Conservation (phyloP, 2,113 vertebrate species). For the Gymnocephalus cernua region DNA sequence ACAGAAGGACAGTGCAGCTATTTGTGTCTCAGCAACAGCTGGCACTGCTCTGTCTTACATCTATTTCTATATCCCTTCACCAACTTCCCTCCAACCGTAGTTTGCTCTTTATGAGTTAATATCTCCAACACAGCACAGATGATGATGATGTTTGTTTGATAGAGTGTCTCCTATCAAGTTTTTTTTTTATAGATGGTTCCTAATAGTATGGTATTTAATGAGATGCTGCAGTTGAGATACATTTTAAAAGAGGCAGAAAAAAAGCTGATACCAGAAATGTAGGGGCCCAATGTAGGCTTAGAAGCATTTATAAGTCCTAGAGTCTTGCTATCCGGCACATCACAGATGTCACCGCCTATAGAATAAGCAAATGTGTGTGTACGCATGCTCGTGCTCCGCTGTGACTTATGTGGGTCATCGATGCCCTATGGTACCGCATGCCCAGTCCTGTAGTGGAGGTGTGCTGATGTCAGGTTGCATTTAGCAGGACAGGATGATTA, state of each 20-base stretch:
- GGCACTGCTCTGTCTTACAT: slow-evolving; percentile 44
- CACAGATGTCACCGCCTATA: slow-evolving; percentile 65
- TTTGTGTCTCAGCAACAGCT: slow-evolving; percentile 66
- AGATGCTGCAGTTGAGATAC: slow-evolving; percentile 1
- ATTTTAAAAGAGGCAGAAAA: slow-evolving; percentile 9
- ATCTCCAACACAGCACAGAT: neutral
- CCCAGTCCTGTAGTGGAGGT: slow-evolving; percentile 70
- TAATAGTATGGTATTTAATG: neutral
- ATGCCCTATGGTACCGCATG: slow-evolving; percentile 69
- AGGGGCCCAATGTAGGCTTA: neutral
- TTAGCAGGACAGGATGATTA: slow-evolving; percentile 59
- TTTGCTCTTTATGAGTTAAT: neutral
- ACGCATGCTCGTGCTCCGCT: slow-evolving; percentile 35
- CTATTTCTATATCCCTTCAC: slow-evolving; percentile 19
- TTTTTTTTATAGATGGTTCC: slow-evolving; percentile 10
- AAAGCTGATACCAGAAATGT: neutral
- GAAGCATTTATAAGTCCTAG: slow-evolving; percentile 33
- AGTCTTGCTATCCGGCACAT: slow-evolving; percentile 27
- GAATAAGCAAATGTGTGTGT: slow-evolving; percentile 32
- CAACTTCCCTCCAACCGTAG: neutral
- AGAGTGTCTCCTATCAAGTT: neutral
- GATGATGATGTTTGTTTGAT: slow-evolving; percentile 6
- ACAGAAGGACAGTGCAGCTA: slow-evolving; percentile 56
- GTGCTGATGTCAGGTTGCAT: slow-evolving; percentile 69
- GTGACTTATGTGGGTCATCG: slow-evolving; percentile 78